phyloP scores from a whole-genome alignment of 2,888 invertebrate species.

The Epistrophe eligans region DNA sequence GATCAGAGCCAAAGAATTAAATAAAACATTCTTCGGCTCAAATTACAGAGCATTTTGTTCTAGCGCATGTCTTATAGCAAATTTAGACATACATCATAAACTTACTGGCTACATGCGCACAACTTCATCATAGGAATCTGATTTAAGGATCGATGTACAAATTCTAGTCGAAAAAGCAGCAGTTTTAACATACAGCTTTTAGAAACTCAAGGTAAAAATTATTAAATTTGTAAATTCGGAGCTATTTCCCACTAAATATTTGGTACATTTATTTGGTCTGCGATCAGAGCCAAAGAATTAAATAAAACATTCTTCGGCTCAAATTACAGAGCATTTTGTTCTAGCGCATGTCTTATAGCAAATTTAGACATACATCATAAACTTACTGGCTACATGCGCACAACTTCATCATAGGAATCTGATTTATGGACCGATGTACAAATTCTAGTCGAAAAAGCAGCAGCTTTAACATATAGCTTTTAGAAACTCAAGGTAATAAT shows the following conservation, averaged over 20 bases:
- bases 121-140: neutral
- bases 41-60: neutral
- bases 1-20: neutral
- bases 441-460: no score
- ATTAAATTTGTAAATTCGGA: no score
- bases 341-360: neutral
- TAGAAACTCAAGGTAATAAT: no score
- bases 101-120: conserved; percentile 62
- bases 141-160: neutral
- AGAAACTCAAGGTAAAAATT: no score
- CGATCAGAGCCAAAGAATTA: neutral
- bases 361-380: neutral
- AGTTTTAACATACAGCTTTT: no score
- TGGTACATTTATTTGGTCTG: neutral
- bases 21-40: conserved; percentile 12
- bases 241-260: no score
- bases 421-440: neutral
- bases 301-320: conserved; percentile 3
- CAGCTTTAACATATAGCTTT: no score
- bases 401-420: neutral
- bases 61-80: neutral
- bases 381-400: conserved; percentile 65
- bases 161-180: no score
- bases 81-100: conserved; percentile 11
- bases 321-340: neutral